These are phyloP conservation scores for Drosophila yakuba DNA, from an alignment of 1,140 invertebrate species.

Conservation along the genomic window DNA sequence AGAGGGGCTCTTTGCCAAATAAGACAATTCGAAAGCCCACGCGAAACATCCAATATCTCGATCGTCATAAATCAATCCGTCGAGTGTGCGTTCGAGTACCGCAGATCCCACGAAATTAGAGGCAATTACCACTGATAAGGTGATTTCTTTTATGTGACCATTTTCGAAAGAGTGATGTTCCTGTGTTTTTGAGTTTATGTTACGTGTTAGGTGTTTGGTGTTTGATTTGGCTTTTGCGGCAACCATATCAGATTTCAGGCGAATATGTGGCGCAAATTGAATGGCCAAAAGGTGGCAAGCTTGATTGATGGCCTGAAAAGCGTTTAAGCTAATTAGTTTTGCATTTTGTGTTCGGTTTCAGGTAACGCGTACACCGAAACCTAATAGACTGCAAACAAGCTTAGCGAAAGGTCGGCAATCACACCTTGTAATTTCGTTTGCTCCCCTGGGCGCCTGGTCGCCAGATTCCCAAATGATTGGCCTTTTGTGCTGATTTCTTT, in stretches of 20 bases:
- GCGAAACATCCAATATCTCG: constrained; percentile 55
- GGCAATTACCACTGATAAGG: constrained; percentile 66
- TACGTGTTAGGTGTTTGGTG: too few relatives aligned
- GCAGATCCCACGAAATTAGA: constrained; percentile 58
- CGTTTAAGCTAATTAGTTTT: constrained; percentile 59
- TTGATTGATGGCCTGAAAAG: constrained; percentile 35
- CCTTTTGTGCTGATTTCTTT: constrained; percentile 24
- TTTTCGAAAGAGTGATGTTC: constrained; percentile 16
- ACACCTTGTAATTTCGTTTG: constrained; percentile 27
- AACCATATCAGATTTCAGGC: constrained; percentile 21
- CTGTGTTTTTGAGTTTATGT: constrained; percentile 20
- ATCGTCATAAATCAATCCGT: constrained; percentile 65
- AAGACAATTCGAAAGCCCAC: neutral
- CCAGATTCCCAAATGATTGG: constrained; percentile 20
- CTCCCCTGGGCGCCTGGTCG: neutral
- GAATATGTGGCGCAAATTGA: constrained; percentile 15
- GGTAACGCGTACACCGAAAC: constrained; percentile 44
- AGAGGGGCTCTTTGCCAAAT: neutral
- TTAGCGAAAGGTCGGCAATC: constrained; percentile 31
- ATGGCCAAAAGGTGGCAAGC: constrained; percentile 19
- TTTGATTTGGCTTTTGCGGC: neutral
- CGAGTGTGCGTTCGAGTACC: constrained; percentile 19
- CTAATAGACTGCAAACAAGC: constrained; percentile 60
- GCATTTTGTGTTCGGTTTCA: constrained; percentile 27
- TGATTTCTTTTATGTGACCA: constrained; percentile 59